Percentiles rank a stretch among this genome's conserved stretches.
Conservation (phyloP, 2,888 invertebrate genomes). For the Protophormia terraenovae region DNA sequence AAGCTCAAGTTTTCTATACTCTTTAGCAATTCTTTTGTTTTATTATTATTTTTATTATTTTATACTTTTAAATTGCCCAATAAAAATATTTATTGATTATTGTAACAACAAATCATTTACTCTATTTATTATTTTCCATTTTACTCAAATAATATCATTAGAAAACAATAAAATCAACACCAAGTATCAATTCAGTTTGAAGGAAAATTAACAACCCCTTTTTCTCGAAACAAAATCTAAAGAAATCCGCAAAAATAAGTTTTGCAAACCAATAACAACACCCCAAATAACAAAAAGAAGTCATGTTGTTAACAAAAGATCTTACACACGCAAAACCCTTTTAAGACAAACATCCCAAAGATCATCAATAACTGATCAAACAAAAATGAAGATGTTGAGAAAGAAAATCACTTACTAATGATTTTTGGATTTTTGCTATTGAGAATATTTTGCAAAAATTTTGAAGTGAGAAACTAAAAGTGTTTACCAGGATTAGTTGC, state of each 20-base stretch:
- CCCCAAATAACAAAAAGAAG: neutral
- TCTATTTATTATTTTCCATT: constrained; percentile 27
- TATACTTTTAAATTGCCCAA: neutral
- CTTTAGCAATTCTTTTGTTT: too few relatives aligned
- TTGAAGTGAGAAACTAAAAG: neutral
- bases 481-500: constrained; percentile 12
- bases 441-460: neutral
- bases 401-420: neutral
- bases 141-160: neutral
- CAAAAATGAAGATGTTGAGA: neutral
- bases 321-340: neutral
- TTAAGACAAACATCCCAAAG: neutral
- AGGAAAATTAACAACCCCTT: neutral
- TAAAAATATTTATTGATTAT: constrained; percentile 2
- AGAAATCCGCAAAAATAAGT: neutral
- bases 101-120: constrained; percentile 13
- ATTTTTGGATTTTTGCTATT: constrained; percentile 11
- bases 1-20: too few relatives aligned
- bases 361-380: neutral
- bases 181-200: neutral
- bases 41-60: too few relatives aligned
- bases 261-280: neutral
- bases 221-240: neutral
- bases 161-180: neutral
- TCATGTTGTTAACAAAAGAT: neutral